These are phyloP conservation scores for Stenchaetothrips biformis DNA, from an alignment of 2,888 invertebrate genomes.

Conservation along the genomic window DNA sequence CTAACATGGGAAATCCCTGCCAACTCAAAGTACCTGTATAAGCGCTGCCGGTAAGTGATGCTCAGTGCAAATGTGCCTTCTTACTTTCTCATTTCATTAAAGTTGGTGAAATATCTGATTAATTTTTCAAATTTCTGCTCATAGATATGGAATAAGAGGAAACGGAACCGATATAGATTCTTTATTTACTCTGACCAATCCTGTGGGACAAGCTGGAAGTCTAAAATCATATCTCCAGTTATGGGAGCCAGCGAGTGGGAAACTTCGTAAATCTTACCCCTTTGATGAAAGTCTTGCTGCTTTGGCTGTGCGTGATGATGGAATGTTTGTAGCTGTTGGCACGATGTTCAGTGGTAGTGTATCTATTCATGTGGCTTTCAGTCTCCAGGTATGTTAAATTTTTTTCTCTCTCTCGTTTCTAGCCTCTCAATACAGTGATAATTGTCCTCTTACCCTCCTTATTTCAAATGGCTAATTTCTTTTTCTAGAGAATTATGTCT, in stretches of 20 bases:
- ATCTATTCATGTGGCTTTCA: slow-evolving; percentile 84
- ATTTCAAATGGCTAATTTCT: slow-evolving; percentile 30
- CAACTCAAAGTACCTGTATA: slow-evolving; percentile 74
- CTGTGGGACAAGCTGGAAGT: slow-evolving; percentile 64
- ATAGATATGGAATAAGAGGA: slow-evolving; percentile 67
- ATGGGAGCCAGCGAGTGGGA: slow-evolving; percentile 66
- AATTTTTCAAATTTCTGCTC: slow-evolving; percentile 34
- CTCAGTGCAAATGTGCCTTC: background rate
- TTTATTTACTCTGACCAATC: slow-evolving; percentile 77
- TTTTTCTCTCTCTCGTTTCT: slow-evolving; percentile 26
- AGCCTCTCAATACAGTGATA: background rate
- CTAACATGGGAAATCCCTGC: slow-evolving; percentile 67
- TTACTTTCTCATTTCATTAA: background rate
- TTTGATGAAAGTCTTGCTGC: slow-evolving; percentile 76
- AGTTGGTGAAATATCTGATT: background rate
- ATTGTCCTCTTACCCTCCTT: background rate
- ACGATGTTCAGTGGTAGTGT: slow-evolving; percentile 92
- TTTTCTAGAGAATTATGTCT: slow-evolving; percentile 68
- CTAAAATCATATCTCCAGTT: slow-evolving; percentile 72
- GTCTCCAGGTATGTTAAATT: slow-evolving; percentile 63
- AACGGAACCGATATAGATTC: slow-evolving; percentile 60
- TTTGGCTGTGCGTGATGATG: slow-evolving; percentile 84
- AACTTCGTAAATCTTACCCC: slow-evolving; percentile 53
- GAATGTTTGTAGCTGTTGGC: slow-evolving; percentile 85
- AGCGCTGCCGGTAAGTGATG: slow-evolving; percentile 65